Evolutionary conservation across 2,888 invertebrate genomes (phyloP).

Genomic region (Lamellibrachia satsuma): DNA sequence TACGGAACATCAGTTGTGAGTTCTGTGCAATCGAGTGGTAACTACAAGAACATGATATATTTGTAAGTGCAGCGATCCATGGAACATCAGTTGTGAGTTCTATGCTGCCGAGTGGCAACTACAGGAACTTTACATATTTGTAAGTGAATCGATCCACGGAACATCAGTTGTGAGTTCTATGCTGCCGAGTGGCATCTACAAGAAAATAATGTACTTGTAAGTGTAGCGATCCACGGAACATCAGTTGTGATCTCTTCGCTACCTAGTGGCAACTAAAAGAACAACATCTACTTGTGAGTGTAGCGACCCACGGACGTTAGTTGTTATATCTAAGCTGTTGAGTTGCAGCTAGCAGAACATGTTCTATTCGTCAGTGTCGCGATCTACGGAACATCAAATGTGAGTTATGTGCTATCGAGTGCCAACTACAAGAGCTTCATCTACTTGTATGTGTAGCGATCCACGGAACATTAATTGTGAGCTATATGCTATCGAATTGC

Average conservation of each 20-base stretch:
- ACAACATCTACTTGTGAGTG: background rate
- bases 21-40: background rate
- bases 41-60: background rate
- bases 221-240: background rate
- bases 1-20: background rate
- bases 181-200: too few species aligned
- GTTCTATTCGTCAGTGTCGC: too few species aligned
- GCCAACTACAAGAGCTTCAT: too few species aligned
- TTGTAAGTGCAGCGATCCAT: background rate
- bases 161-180: background rate
- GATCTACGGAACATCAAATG: too few species aligned
- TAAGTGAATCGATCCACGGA: background rate
- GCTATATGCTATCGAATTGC: too few species aligned
- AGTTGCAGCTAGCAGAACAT: background rate
- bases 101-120: background rate
- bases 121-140: background rate
- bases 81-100: background rate
- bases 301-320: background rate
- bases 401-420: too few species aligned
- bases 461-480: too few species aligned
- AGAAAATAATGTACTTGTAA: background rate
- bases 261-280: background rate
- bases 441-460: too few species aligned
- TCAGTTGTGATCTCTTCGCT: background rate
- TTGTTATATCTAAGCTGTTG: background rate